Percentiles rank a stretch among this genome's conserved stretches.
phyloP scores from a whole-genome alignment of 2,888 invertebrate genomes.

The Caenorhabditis sp. region DNA sequence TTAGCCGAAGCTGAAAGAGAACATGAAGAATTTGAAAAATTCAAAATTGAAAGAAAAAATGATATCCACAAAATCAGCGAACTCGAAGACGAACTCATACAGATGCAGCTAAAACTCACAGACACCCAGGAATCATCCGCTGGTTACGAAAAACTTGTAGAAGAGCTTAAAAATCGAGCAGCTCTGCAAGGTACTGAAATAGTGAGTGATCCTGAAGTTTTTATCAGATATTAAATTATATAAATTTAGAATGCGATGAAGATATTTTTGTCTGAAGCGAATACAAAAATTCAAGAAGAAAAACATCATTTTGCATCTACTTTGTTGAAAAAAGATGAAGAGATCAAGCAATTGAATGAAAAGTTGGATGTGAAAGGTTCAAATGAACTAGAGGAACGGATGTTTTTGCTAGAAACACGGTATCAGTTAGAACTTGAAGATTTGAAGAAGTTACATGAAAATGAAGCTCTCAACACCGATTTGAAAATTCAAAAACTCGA shows the following conservation, averaged over 20 bases:
- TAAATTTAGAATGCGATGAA: background rate
- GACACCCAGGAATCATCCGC: background rate
- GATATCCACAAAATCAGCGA: background rate
- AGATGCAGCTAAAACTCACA: background rate
- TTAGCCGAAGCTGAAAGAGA: background rate
- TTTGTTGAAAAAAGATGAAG: background rate
- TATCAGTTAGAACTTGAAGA: conserved; percentile 38
- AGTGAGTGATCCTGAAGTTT: background rate
- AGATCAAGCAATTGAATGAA: background rate
- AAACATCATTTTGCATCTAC: background rate
- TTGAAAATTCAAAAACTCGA: conserved; percentile 16
- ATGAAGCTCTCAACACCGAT: conserved; percentile 9
- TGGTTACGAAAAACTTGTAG: background rate
- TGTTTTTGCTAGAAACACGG: conserved; percentile 30
- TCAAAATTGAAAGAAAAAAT: background rate
- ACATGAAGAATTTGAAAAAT: background rate
- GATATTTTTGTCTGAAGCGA: background rate
- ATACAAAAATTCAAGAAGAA: background rate
- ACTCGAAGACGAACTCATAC: background rate
- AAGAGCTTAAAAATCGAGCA: background rate
- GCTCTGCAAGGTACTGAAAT: background rate
- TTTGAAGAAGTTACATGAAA: conserved; percentile 29
- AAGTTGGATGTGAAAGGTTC: background rate
- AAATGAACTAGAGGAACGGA: conserved; percentile 26
- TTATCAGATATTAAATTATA: too few relatives aligned